phyloP scores from a whole-genome alignment of 2,888 invertebrate species.

The Rhamphomyia laevipes region DNA sequence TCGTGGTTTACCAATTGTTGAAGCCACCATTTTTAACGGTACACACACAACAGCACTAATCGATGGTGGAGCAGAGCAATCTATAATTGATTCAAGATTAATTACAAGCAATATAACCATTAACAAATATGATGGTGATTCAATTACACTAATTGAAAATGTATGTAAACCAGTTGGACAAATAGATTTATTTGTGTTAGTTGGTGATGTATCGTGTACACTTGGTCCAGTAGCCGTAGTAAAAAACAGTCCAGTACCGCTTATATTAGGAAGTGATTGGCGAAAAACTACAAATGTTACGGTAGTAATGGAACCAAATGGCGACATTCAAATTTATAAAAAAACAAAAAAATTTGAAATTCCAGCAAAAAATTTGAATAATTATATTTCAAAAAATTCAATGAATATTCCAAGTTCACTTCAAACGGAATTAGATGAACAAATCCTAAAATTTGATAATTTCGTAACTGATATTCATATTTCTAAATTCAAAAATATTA shows the following conservation, averaged over 20 bases:
- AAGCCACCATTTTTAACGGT: neutral
- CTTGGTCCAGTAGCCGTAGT: neutral
- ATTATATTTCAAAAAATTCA: neutral
- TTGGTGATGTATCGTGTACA: neutral
- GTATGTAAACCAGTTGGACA: neutral
- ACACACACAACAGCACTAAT: neutral
- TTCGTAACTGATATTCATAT: neutral
- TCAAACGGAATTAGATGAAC: neutral
- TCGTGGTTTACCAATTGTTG: neutral
- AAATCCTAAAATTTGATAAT: neutral
- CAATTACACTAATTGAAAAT: neutral
- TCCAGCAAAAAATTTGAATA: neutral
- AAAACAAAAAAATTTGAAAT: neutral
- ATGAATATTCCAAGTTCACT: neutral
- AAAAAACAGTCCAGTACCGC: neutral
- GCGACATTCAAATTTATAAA: conserved; percentile 3
- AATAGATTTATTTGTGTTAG: neutral
- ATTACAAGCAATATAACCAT: neutral
- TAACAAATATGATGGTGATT: neutral
- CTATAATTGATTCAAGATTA: neutral
- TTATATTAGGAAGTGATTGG: neutral
- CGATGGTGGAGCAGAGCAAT: neutral
- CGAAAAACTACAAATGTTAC: neutral
- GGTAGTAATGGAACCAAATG: neutral
- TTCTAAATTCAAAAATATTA: neutral